These are phyloP conservation scores for Drosophila prolongata DNA, from an alignment of 2,888 invertebrate species.

Conservation along the genomic window DNA sequence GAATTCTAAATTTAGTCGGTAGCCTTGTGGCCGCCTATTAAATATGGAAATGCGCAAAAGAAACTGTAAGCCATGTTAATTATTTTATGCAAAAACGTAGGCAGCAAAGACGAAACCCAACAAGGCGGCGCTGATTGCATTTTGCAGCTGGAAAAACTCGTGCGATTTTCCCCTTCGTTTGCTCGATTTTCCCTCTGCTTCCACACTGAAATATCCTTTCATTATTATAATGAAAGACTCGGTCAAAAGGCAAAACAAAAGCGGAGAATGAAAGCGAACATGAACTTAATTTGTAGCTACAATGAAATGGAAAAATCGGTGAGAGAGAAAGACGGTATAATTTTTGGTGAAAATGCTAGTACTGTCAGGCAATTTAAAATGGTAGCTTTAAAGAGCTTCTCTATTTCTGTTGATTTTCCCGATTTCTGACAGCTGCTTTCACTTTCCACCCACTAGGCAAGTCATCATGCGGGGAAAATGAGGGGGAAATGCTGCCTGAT, in stretches of 20 bases:
- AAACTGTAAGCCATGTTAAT: constrained; percentile 65
- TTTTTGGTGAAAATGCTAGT: constrained; percentile 17
- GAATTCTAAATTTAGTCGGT: constrained; percentile 21
- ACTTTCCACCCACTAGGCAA: constrained; percentile 42
- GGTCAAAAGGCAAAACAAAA: constrained; percentile 31
- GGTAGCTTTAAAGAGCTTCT: constrained; percentile 18
- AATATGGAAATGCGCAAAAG: constrained; percentile 65
- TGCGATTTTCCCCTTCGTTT: constrained; percentile 17
- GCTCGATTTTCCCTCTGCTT: constrained; percentile 3
- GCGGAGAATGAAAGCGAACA: constrained; percentile 31
- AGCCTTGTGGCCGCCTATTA: constrained; percentile 37
- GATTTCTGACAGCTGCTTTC: constrained; percentile 35
- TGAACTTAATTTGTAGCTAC: constrained; percentile 67
- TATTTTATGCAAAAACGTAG: constrained; percentile 61
- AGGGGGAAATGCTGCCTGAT: constrained; percentile 30
- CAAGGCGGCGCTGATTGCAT: constrained; percentile 68
- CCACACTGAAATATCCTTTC: constrained; percentile 53
- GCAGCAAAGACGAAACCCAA: constrained; percentile 37
- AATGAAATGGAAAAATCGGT: constrained; percentile 16
- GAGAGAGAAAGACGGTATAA: constrained; percentile 11
- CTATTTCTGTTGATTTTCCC: constrained; percentile 1
- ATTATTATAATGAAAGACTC: constrained; percentile 71
- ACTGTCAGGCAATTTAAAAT: not conserved
- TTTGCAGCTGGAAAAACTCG: constrained; percentile 51
- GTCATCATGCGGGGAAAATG: constrained; percentile 21